Evolutionary conservation across 2,113 vertebrate species (phyloP).

Genomic region (Nasalis larvatus): DNA sequence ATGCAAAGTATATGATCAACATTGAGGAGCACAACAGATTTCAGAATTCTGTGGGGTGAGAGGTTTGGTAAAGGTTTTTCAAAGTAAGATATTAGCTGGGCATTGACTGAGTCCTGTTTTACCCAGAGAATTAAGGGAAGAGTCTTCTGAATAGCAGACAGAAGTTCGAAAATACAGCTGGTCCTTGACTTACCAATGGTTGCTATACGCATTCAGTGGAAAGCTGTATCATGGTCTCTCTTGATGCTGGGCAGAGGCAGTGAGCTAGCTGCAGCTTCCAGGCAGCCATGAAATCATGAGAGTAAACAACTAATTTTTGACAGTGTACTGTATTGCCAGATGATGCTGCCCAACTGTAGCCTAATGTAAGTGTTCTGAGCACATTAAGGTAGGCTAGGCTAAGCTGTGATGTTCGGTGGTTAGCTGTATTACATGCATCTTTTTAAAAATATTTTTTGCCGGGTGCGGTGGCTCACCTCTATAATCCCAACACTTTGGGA

Average conservation of each 20-base stretch:
- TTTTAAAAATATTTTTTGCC: too few relatives aligned
- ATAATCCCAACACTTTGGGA: neutral
- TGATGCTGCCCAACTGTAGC: neutral
- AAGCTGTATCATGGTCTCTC: too few relatives aligned
- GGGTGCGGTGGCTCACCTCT: too few relatives aligned
- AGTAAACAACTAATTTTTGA: neutral
- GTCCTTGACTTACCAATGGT: too few relatives aligned
- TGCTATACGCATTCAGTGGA: too few relatives aligned
- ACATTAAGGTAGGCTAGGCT: neutral
- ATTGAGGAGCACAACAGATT: slow-evolving; percentile 5
- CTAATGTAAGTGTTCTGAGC: neutral
- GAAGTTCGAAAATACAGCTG: neutral
- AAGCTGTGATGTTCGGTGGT: neutral
- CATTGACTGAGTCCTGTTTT: neutral
- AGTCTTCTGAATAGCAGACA: neutral
- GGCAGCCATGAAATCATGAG: neutral
- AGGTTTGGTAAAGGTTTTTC: slow-evolving; percentile 14
- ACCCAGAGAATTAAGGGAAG: neutral
- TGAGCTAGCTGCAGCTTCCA: neutral
- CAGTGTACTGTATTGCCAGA: neutral
- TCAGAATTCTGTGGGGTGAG: neutral
- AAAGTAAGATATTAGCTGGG: neutral
- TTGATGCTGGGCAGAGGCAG: too few relatives aligned
- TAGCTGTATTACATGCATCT: neutral
- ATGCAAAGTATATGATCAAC: slow-evolving; percentile 40